These are phyloP conservation scores for Chaetodon trifascialis DNA, from an alignment of 2,113 vertebrate genomes.

Conservation along the genomic window DNA sequence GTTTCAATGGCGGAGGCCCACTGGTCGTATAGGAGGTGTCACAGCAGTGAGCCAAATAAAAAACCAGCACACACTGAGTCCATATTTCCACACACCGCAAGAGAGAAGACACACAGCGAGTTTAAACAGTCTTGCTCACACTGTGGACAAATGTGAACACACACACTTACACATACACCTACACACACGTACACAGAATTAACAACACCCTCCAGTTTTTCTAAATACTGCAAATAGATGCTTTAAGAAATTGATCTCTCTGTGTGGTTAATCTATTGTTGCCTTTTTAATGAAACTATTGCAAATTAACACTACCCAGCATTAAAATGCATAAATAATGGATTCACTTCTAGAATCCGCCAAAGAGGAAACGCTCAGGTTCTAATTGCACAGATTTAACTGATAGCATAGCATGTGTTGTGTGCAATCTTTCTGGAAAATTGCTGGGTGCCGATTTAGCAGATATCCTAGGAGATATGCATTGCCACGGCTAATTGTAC, in stretches of 20 bases:
- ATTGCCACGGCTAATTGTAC: slow-evolving; percentile 52
- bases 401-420: slow-evolving; percentile 49
- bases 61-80: slow-evolving; percentile 38
- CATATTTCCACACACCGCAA: slow-evolving; percentile 30
- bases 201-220: slow-evolving; percentile 27
- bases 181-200: background rate
- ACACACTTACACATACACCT: slow-evolving; percentile 21
- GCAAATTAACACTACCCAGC: slow-evolving; percentile 69
- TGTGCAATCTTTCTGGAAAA: slow-evolving; percentile 73
- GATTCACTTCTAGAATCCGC: slow-evolving; percentile 67
- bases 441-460: slow-evolving; percentile 65
- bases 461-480: slow-evolving; percentile 67
- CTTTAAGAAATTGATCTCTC: slow-evolving; percentile 74
- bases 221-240: slow-evolving; percentile 67
- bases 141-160: background rate
- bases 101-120: slow-evolving; percentile 18
- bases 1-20: slow-evolving; percentile 21
- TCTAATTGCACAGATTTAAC: slow-evolving; percentile 66
- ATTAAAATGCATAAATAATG: slow-evolving; percentile 78
- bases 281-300: slow-evolving; percentile 76
- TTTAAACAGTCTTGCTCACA: background rate
- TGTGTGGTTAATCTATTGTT: slow-evolving; percentile 70
- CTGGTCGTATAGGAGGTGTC: slow-evolving; percentile 29
- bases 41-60: slow-evolving; percentile 47
- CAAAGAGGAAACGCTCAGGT: slow-evolving; percentile 45